phyloP scores from a whole-genome alignment of 2,113 vertebrate species.

The Limnothrissa miodon region DNA sequence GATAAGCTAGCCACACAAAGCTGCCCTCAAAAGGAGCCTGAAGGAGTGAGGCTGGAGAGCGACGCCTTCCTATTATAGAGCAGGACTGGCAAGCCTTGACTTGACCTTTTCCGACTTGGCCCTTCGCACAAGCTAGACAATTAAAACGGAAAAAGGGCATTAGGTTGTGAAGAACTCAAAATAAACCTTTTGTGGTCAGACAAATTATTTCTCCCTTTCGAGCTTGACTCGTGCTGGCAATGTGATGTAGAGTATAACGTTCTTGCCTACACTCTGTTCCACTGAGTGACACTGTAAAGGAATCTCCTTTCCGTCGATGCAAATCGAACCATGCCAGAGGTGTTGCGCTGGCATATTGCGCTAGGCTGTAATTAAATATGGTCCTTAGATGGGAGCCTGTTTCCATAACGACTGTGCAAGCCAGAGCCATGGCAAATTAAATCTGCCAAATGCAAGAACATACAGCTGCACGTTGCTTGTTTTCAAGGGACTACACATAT shows the following conservation, averaged over 20 bases:
- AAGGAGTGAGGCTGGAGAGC: background rate
- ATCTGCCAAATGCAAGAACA: background rate
- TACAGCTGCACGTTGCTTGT: background rate
- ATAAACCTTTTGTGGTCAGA: background rate
- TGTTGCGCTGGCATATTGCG: constrained; percentile 78
- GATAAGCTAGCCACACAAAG: background rate
- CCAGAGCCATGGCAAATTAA: background rate
- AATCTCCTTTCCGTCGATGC: background rate
- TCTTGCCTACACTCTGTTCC: background rate
- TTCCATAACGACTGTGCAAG: constrained; percentile 47
- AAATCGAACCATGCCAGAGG: background rate
- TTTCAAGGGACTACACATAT: background rate
- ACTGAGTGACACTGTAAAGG: background rate
- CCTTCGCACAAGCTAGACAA: background rate
- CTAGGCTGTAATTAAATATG: constrained; percentile 76
- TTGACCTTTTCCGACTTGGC: background rate
- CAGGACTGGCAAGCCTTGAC: background rate
- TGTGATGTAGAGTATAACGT: background rate
- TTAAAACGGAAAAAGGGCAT: background rate
- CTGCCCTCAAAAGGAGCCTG: background rate
- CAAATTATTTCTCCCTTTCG: background rate
- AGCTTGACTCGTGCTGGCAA: background rate
- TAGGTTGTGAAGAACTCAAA: background rate
- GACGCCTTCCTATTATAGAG: background rate
- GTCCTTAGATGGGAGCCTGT: constrained; percentile 76